phyloP scores from a whole-genome alignment of 2,888 invertebrate species.

The Pseudolycoriella hygida region DNA sequence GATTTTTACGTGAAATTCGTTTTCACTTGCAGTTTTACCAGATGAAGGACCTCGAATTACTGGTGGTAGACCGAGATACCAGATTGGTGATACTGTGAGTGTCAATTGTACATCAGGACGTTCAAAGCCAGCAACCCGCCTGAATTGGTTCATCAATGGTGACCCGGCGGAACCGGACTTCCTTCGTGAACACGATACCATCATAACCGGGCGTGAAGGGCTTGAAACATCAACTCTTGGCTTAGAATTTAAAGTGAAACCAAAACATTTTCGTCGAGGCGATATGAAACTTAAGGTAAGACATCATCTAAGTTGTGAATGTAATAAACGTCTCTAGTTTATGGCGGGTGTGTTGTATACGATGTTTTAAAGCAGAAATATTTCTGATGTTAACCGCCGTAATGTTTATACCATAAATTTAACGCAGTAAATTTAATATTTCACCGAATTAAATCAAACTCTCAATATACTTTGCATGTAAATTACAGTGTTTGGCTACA shows the following conservation, averaged over 20 bases:
- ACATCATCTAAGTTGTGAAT: constrained; percentile 8
- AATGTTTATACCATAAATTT: no score
- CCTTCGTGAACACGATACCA: constrained; percentile 33
- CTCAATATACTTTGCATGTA: background rate
- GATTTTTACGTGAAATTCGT: no score
- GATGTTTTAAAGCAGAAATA: no score
- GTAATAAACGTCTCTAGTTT: no score
- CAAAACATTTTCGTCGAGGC: constrained; percentile 46
- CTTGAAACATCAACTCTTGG: constrained; percentile 60
- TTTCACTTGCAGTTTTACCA: constrained; percentile 44
- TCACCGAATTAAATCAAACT: no score
- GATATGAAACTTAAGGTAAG: constrained; percentile 68
- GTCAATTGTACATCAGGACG: constrained; percentile 72
- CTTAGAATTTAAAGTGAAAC: constrained; percentile 54
- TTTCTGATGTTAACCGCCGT: no score
- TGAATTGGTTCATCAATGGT: constrained; percentile 77
- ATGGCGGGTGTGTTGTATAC: no score
- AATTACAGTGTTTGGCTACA: constrained; percentile 57
- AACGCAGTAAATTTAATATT: no score
- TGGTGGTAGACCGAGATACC: constrained; percentile 64
- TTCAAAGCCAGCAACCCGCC: constrained; percentile 65
- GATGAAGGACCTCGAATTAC: constrained; percentile 66
- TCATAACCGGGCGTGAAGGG: constrained; percentile 37
- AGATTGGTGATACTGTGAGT: constrained; percentile 61
- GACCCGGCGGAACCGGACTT: constrained; percentile 44